Conservation (phyloP, 2,888 invertebrate genomes). For the Cerastis rubricosa region DNA sequence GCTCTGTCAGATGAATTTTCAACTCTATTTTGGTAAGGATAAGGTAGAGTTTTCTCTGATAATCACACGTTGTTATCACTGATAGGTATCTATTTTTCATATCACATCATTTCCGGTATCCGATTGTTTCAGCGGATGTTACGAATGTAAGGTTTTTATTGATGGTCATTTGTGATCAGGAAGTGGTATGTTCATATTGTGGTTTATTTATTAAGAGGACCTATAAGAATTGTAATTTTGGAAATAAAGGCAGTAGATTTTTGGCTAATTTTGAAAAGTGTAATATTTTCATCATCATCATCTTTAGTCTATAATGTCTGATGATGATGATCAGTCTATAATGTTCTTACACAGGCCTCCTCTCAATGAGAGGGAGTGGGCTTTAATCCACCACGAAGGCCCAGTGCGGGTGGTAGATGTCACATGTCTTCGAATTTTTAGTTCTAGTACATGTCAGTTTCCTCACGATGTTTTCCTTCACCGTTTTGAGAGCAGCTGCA, state of each 20-base stretch:
- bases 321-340: too few relatives aligned
- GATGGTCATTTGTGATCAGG: constrained; percentile 66
- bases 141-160: constrained; percentile 68
- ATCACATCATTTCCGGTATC: constrained; percentile 78
- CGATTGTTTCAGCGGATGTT: constrained; percentile 69
- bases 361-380: too few relatives aligned
- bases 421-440: too few relatives aligned
- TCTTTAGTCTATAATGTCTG: too few relatives aligned
- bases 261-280: constrained; percentile 25
- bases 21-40: rapidly evolving
- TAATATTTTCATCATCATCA: too few relatives aligned
- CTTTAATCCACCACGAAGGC: too few relatives aligned
- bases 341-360: too few relatives aligned
- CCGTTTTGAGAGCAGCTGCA: too few relatives aligned
- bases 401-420: too few relatives aligned
- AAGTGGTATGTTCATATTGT: constrained; percentile 36
- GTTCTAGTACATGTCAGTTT: too few relatives aligned
- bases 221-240: constrained; percentile 6
- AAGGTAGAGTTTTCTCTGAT: constrained; percentile 33
- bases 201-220: constrained; percentile 22
- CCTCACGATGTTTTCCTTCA: too few relatives aligned
- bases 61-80: constrained; percentile 62
- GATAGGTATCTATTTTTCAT: constrained; percentile 83
- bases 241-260: constrained; percentile 5
- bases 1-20: constrained; percentile 4